Base-by-base conservation (phyloP, 2,113 vertebrate genomes). In the Synodontis membranacea region DNA sequence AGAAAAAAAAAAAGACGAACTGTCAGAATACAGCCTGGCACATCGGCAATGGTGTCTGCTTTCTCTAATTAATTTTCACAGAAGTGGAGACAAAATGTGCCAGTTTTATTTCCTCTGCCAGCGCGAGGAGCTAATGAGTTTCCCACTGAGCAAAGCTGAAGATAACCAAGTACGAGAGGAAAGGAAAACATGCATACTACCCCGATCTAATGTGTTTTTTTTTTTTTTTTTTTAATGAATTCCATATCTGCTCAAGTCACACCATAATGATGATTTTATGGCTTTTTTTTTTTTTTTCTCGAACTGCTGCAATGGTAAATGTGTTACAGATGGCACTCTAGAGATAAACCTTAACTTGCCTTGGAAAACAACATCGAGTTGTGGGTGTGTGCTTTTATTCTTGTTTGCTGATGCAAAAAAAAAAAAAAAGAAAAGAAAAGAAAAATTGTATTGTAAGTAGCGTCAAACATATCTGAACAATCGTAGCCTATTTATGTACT, bases 41-140 rank as follows among this genome's bases (percentile, higher is more conserved):
- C 88, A 82, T 89, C 82, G 60, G 89, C 76, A 82, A 62, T 60
- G 84, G 87, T 88, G 83, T 87, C 88, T 87, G 88, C 87, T 88
- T 82, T 88, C 83, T 87, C 91, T 90, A 91, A 91, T 91, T 90
- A 88, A 91, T 90, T 90, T 89, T 84, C 83, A 88, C 80, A 86
- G 88, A 90, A 90, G 89, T 89, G 87, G 85, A 90, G 88, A 89
- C 89, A 90, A 88, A 91, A 86, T 88, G 85, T 87, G 88, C 83
- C 83, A 70, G 85, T 90, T 89, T 88, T 90, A 88, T 88, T 90
- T 90, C 88, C 87, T 84, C 80, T 85, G 86, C 85, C 86, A 80
- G 88, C 79, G 64, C 81, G 86, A 88, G 87, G 80, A 89, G 88
- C 91, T 91, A 88, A 89, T 89, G 89, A 90, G 87, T 89, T 91